A percentile compares a stretch with the other conserved stretches of the same genome.
phyloP scores from a whole-genome alignment of 2,888 invertebrate genomes.

The Mycalesis mineus region DNA sequence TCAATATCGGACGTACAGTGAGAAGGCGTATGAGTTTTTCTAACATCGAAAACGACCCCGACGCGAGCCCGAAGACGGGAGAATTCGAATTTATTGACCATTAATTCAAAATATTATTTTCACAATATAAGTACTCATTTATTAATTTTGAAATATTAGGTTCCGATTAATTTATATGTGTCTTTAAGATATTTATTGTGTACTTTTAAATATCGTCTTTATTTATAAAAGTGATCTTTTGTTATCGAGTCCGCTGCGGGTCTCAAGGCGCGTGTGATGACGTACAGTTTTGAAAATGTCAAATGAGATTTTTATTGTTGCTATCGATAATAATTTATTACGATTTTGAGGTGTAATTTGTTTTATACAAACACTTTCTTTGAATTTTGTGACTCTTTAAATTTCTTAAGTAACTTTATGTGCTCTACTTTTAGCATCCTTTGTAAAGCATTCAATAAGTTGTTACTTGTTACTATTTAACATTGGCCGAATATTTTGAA shows the following conservation, averaged over 20 bases:
- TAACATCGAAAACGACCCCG: slow-evolving; percentile 41
- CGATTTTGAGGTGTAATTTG: neutral
- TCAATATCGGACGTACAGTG: slow-evolving; percentile 20
- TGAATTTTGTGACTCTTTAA: neutral
- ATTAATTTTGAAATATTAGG: slow-evolving; percentile 79
- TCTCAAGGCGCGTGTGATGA: slow-evolving; percentile 37
- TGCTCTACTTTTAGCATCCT: no score
- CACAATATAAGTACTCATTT: slow-evolving; percentile 79
- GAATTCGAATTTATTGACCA: slow-evolving; percentile 79
- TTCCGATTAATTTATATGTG: slow-evolving; percentile 79
- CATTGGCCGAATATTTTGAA: no score
- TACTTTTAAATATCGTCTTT: slow-evolving; percentile 74
- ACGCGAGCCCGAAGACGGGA: slow-evolving; percentile 77
- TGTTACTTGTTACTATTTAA: no score
- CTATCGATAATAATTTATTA: neutral
- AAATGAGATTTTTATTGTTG: neutral
- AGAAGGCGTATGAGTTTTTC: slow-evolving; percentile 36
- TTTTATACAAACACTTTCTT: neutral
- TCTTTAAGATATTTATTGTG: slow-evolving; percentile 78
- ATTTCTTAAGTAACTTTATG: no score
- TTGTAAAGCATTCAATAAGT: no score
- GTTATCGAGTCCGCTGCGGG: slow-evolving; percentile 51
- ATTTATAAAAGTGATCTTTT: slow-evolving; percentile 73
- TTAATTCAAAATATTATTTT: slow-evolving; percentile 79
- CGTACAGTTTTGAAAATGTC: neutral